Base-by-base conservation (phyloP, 2,113 vertebrate species). In the Diadophis punctatus region DNA sequence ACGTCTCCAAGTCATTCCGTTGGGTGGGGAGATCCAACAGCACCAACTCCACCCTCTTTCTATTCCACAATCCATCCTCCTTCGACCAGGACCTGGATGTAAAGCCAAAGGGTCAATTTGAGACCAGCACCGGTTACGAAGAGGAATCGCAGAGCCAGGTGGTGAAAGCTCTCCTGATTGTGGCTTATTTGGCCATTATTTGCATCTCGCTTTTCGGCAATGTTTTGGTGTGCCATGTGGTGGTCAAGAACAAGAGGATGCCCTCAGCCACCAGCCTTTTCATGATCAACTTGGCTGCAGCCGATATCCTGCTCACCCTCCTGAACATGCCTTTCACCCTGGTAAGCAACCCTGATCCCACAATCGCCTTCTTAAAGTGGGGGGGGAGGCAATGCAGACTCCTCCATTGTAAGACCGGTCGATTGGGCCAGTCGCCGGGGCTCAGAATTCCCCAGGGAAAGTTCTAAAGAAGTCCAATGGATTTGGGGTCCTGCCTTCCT, bases 301-400 rank as follows among this genome's bases (percentile, higher is more conserved):
- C 97, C 0, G 98, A 98, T 0, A 96, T 98, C 94, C 97, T 98
- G 96, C 97, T 98, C 93, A 98, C 98, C 43, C 88, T 97, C 6
- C 95, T 98, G 92, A 98, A 98, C 96, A 97, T 98, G 0, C 98
- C 98, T 30, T 98, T 98, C 96, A 98, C 97, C 0, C 95, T 98
- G 98, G 98, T 98, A 96, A 98, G 98, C 6, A 16, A 18, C 86
- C 43, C 86, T n/a, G 87, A 4, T 22, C n/a, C 16, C 30, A 53
- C 14, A 8, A 4, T 11, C 0, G 9, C 48, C 20, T 88, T 34
- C 87, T 10, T 23, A 22, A 4, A 34, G 30, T 22, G 86, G 5
- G n/a, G 48, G 46, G 48, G 0, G 0, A 39, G 39, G n/a, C 56
- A 8, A 1, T 20, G 43, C 14, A 10, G 23, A 48, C 25, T 16